phyloP scores from a whole-genome alignment of 1,140 invertebrate species.

The Drosophila bipectinata region DNA sequence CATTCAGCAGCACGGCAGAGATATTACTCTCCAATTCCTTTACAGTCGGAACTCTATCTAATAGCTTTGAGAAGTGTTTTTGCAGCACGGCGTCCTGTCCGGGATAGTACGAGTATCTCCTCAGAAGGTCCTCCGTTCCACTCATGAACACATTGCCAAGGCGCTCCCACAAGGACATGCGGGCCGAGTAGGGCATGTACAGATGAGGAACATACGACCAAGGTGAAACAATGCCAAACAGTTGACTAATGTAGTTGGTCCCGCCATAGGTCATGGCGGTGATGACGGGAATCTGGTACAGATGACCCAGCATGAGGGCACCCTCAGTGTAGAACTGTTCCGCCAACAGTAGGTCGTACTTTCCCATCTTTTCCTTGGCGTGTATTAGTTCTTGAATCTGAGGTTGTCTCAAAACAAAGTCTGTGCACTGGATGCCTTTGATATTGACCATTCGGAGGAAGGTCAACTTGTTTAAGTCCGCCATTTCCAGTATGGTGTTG shows the following conservation, averaged over 20 bases:
- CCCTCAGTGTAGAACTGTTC: conserved; percentile 84
- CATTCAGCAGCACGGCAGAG: conserved; percentile 85
- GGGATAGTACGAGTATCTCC: conserved; percentile 62
- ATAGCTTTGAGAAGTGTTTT: conserved; percentile 63
- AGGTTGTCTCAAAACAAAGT: conserved; percentile 77
- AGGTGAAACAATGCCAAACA: conserved; percentile 68
- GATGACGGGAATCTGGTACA: conserved; percentile 82
- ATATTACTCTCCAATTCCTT: conserved; percentile 85
- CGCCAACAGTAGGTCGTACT: conserved; percentile 83
- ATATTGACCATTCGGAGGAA: conserved; percentile 21
- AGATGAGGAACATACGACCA: conserved; percentile 79
- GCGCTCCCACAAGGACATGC: conserved; percentile 83
- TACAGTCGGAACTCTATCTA: conserved; percentile 72
- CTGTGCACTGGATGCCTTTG: conserved; percentile 58
- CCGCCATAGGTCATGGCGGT: conserved; percentile 72
- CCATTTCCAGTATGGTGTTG: conserved; percentile 50
- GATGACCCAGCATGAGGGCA: conserved; percentile 77
- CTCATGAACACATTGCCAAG: conserved; percentile 52
- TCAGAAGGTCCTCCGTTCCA: conserved; percentile 44
- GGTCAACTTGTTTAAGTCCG: conserved; percentile 18
- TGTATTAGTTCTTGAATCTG: conserved; percentile 79
- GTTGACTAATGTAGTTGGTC: conserved; percentile 70
- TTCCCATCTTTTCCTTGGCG: conserved; percentile 63
- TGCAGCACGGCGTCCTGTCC: conserved; percentile 65
- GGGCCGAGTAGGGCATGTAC: conserved; percentile 60